Conservation (phyloP, 2,888 invertebrate genomes). For the Temnothorax rugatulus region DNA sequence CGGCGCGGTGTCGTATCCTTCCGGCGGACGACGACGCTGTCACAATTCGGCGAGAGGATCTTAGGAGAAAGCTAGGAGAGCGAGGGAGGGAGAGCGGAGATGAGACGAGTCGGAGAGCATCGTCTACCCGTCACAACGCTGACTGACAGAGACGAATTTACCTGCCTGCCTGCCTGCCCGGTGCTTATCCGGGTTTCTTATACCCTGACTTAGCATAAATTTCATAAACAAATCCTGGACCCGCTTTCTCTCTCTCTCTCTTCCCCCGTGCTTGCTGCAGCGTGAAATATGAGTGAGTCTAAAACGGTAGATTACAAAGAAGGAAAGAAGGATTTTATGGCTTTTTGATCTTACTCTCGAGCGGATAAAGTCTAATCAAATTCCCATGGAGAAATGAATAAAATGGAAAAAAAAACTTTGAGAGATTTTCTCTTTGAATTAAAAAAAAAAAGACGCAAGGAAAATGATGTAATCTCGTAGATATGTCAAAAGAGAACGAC, state of each 20-base stretch:
- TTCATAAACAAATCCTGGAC: conserved; percentile 51
- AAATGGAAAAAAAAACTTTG: neutral
- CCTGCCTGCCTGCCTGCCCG: conserved; percentile 27
- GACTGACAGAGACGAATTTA: conserved; percentile 57
- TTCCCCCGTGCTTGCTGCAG: neutral
- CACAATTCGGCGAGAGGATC: conserved; percentile 68
- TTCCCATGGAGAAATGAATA: neutral
- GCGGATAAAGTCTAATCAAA: conserved; percentile 22
- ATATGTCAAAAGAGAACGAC: neutral
- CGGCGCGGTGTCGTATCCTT: conserved; percentile 62
- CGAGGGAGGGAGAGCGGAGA: conserved; percentile 1
- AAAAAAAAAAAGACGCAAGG: neutral
- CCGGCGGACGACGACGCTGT: conserved; percentile 66
- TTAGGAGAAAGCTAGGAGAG: conserved; percentile 64
- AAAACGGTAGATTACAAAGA: conserved; percentile 36
- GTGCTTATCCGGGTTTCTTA: conserved; percentile 46
- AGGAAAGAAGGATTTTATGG: neutral
- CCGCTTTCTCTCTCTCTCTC: conserved; percentile 19
- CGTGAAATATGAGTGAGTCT: conserved; percentile 33
- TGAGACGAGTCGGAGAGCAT: conserved; percentile 26
- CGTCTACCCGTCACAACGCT: conserved; percentile 36
- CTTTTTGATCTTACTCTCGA: conserved; percentile 35
- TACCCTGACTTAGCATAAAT: conserved; percentile 52
- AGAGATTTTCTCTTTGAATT: neutral
- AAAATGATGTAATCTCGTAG: neutral